Conservation (phyloP, 2,888 invertebrate genomes). For the Flexamia atlantica region DNA sequence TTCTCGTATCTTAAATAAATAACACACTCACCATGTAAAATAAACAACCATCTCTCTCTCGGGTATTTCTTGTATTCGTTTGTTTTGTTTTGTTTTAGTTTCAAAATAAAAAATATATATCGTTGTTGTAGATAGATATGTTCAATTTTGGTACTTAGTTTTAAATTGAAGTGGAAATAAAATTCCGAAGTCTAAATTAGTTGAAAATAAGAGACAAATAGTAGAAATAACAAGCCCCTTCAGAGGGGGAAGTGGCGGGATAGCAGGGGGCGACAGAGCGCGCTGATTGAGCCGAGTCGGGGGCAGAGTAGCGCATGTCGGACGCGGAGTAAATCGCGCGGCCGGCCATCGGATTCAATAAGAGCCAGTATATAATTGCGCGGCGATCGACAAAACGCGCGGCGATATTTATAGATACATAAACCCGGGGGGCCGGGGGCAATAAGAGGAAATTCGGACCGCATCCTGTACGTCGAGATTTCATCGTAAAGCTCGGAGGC, state of each 20-base stretch:
- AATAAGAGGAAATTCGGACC: conserved; percentile 52
- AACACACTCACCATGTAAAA: too few species aligned
- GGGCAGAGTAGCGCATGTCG: conserved; percentile 34
- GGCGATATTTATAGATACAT: conserved; percentile 56
- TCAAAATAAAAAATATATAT: too few species aligned
- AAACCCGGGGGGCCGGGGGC: conserved; percentile 31
- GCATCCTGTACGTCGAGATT: conserved; percentile 50
- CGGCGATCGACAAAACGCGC: conserved; percentile 42
- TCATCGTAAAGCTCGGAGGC: conserved; percentile 54
- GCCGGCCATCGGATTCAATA: conserved; percentile 51
- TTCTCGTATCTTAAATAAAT: too few species aligned
- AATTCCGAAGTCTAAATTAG: too few species aligned
- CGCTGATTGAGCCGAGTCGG: conserved; percentile 32
- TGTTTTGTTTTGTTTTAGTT: too few species aligned
- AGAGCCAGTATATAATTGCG: conserved; percentile 46
- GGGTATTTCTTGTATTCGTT: too few species aligned
- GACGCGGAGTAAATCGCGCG: conserved; percentile 28
- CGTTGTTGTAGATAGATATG: too few species aligned
- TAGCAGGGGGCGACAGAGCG: not conserved
- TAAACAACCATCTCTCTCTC: too few species aligned
- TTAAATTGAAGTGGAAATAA: not conserved
- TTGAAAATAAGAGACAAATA: too few species aligned
- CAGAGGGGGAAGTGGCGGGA: conserved; percentile 1
- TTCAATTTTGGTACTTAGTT: too few species aligned
- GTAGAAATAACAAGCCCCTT: too few species aligned